Evolutionary conservation across 2,113 vertebrate species (phyloP), one percentile per base, ranked within the genome.

Genomic region (Phylloscopus trochiloides): DNA sequence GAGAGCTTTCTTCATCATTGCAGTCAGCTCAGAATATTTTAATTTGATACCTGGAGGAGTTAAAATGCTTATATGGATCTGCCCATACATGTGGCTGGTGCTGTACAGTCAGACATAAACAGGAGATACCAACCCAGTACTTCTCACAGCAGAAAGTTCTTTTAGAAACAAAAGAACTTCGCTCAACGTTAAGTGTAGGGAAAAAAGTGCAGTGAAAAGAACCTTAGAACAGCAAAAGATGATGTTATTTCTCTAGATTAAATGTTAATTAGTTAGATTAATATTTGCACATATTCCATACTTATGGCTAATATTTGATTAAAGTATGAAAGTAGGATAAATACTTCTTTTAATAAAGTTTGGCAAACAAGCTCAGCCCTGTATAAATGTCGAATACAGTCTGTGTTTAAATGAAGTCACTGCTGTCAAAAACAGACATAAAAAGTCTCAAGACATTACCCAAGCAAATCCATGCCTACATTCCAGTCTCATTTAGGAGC

Each of bases 401-500:
- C 81, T 79, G 32, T 66, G 81, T 88, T 79, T 50, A 55, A 88
- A 82, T 13, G 54, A 76, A 88, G 58, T 79, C 85, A 18, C 58
- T 63, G 67, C 87, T 95, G 71, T 88, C 90, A 80, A 88, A 86
- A 80, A 38, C 48, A 93, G 85, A 43, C 78, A n/a, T 54, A 9
- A 68, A 68, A 86, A 57, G 18, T 93, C 90, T 80, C 72, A 86
- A 93, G 93, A 80, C 68, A 34, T 58, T 70, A 55, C 43, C 71
- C 79, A 47, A 85, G 77, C 70, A 87, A 91, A 87, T 48, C 12
- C 63, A 34, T 45, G 84, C 77, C 77, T 45, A 8, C 0, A 1
- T 87, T 87, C 48, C 74, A 40, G 51, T 51, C 85, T 86, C 70
- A 54, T 92, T 96, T 92, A 91, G 83, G 10, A 92, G 48, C 57